A percentile compares a stretch with the other conserved stretches of the same genome.
These are phyloP conservation scores for Hippopotamus amphibius DNA, from an alignment of 2,113 vertebrate species.

Conservation along the genomic window DNA sequence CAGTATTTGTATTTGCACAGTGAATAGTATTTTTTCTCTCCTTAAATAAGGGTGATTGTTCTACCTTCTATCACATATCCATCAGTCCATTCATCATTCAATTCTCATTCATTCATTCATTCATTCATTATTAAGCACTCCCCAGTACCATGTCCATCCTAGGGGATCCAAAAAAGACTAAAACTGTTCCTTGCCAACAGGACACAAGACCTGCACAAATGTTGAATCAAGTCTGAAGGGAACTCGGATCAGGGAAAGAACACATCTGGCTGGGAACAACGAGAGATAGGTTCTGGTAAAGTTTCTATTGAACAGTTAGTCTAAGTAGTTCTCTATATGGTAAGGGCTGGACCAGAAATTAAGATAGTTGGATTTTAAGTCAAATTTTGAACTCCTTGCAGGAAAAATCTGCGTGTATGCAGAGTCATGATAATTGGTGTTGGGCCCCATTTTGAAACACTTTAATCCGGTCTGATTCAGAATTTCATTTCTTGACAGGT, in stretches of 20 bases:
- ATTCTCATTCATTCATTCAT: not conserved
- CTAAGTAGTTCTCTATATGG: not conserved
- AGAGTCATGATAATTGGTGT: not conserved
- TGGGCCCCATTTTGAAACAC: not conserved
- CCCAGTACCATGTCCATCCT: not conserved
- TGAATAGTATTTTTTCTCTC: not conserved
- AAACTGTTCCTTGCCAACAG: not conserved
- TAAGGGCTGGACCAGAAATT: not conserved
- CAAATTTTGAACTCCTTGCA: not conserved
- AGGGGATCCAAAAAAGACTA: not conserved
- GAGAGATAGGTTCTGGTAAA: not conserved
- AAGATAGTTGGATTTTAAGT: not conserved
- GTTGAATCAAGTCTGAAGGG: not conserved
- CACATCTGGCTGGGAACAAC: not conserved
- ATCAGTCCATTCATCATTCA: not conserved
- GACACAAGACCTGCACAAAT: not conserved
- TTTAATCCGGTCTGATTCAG: not conserved
- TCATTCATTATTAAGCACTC: not conserved
- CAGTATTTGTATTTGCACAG: not conserved
- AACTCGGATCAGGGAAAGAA: not conserved
- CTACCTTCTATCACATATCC: not conserved
- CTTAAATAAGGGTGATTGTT: not conserved
- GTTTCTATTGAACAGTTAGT: not conserved
- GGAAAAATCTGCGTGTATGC: not conserved
- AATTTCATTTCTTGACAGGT: not conserved